Conservation (phyloP, 1,140 invertebrate genomes). For the Trichomalopsis sarcophagae region DNA sequence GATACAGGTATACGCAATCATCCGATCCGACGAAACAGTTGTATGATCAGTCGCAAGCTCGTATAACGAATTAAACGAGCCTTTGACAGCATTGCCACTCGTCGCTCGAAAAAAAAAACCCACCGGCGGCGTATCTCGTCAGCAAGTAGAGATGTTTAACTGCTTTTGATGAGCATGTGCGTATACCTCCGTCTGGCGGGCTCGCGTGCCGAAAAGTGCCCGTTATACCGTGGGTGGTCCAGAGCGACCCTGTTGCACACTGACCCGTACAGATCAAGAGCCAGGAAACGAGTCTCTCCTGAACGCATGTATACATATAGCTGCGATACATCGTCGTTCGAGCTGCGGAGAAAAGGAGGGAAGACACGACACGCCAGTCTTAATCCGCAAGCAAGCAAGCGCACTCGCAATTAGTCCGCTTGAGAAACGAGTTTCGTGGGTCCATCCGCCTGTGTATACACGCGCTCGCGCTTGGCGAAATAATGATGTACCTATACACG, state of each 20-base stretch:
- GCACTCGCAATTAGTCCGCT: constrained; percentile 38
- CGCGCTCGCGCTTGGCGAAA: not conserved
- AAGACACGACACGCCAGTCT: not conserved
- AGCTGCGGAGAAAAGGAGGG: not conserved
- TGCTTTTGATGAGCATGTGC: not conserved
- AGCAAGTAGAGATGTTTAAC: not conserved
- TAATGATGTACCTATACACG: constrained; percentile 19
- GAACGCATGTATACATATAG: not conserved
- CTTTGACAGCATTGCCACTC: too few relatives aligned
- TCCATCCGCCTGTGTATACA: not conserved
- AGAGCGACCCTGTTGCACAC: not conserved
- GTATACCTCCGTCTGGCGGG: not conserved
- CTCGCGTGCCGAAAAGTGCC: constrained; percentile 5
- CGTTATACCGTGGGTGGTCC: constrained; percentile 37
- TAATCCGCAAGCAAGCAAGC: not conserved
- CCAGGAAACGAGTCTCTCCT: not conserved
- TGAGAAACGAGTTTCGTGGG: constrained; percentile 40
- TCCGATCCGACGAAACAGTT: too few relatives aligned
- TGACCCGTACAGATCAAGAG: not conserved
- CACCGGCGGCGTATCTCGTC: too few relatives aligned
- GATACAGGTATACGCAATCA: too few relatives aligned
- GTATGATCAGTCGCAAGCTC: too few relatives aligned
- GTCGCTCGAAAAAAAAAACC: not conserved
- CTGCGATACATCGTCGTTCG: not conserved
- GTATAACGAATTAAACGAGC: too few relatives aligned